Evolutionary conservation across 2,888 invertebrate species (phyloP), one percentile per base, ranked within the genome.

Genomic region (Hirtodrosophila duncani): DNA sequence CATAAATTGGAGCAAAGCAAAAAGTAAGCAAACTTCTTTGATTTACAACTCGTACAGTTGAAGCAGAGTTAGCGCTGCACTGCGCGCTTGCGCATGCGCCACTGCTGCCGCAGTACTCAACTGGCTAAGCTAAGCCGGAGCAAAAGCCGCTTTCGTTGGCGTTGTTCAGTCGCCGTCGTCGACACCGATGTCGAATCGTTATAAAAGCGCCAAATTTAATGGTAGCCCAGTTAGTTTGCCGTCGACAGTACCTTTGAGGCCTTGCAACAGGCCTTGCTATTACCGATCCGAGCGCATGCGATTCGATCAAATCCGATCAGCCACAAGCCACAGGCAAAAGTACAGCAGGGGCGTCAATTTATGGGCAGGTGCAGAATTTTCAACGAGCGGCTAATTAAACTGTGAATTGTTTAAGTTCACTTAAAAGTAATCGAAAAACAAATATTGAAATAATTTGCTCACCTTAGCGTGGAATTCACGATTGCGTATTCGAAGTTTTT

Each of bases 121-220:
- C 41, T 26, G 29, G 34, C 48, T 38, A 13, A 29, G 29, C 20
- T 43, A 42, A 46, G 27, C 33, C 52, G 31, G 16, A 39, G 52
- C 52, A 21, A 33, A 18, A 23, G 9, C 5, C 44, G 9, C 17
- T 13, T 14, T 9, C 45, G 49, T 20, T 42, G 42, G 13, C 33
- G 34, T 45, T 57, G 48, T 34, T 44, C 46, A 49, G 53, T 53
- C 46, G 43, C 31, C 31, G 63, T 30, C 14, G 34, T 13, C n/a
- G 60, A 36, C 26, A 23, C 24, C 29, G 55, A 29, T 42, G 49
- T 44, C 52, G 60, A 68, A 72, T 78, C 67, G 67, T 81, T 85
- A 85, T 85, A 85, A 85, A 85, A 86, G 72, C 83, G 59, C 68
- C 75, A 80, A 81, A 74, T 64, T 68, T 75, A 67, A 36, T 69